These are phyloP conservation scores for Semnornis frantzii DNA, from an alignment of 2,113 vertebrate genomes.

Conservation along the genomic window DNA sequence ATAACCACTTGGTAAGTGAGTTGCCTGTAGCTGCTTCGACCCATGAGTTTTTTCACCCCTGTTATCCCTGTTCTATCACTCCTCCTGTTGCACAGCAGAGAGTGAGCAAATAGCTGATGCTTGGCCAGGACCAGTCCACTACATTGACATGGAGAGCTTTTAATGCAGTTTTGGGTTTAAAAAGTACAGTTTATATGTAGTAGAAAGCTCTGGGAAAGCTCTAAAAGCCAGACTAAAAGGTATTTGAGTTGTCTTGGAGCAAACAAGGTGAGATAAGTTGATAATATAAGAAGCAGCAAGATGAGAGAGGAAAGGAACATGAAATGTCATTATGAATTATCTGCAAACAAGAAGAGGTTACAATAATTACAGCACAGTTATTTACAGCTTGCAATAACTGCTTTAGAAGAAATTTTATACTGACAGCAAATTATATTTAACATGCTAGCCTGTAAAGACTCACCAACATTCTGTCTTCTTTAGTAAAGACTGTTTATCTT, in stretches of 20 bases:
- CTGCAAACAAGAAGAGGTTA: background rate
- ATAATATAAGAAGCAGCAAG: background rate
- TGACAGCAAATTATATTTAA: background rate
- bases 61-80: background rate
- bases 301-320: background rate
- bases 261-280: background rate
- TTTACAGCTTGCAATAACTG: background rate
- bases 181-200: background rate
- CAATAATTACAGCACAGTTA: background rate
- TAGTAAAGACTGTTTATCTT: background rate
- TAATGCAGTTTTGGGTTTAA: background rate
- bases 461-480: background rate
- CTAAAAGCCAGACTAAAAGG: background rate
- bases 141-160: background rate
- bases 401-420: background rate
- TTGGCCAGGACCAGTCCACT: background rate
- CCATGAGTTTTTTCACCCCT: background rate
- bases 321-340: background rate
- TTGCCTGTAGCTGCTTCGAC: background rate
- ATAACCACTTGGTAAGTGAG: background rate
- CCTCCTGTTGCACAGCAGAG: background rate
- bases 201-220: background rate
- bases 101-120: background rate
- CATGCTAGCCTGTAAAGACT: background rate
- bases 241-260: background rate